Base-by-base conservation (phyloP, 64 coral and sea anemone species). In the Pocillopora damicornis region DNA sequence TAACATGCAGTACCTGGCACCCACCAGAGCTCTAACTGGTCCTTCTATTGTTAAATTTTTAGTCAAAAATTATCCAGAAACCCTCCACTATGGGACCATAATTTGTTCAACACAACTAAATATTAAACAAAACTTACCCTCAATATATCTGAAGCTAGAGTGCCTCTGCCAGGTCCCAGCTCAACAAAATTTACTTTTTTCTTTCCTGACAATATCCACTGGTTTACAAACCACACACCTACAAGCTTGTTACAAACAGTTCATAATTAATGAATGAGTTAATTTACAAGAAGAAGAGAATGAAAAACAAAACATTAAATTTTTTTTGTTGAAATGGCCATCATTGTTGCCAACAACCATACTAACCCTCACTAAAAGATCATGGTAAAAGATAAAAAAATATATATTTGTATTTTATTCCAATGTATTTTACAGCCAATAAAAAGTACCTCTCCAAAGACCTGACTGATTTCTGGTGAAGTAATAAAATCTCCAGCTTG, bases 391-490 rank as follows among this genome's bases (percentile, higher is more conserved):
- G 38, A 17, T 35, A 34, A n/a, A 13, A 13, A 14, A 14, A 17
- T 5, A 6, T 61, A 22, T 73, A 72, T 59, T 56, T 20, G 34
- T 63, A 61, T 20, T 61, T 57, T 23, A 75, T 23, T 13, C 42
- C 7, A 51, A 51, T 51, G 42, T 51, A 51, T 51, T 51, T 7
- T 51, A 51, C 42, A 51, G 7, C 7, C 42, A 51, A 51, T 30
- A 51, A 51, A 51, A 51, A 51, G 25, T 93, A 98, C 96, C 92
- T 98, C 96, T 80, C 96, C 96, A 95, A 98, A 98, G 22, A 98
- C 88, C 65, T 98, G 96, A 79, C 90, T 98, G 59, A 98, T 92
- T 87, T 98, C 96, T 61, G 96, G 96, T 86, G 96, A 98, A 59
- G 96, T 98, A 15, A 87, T 98, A 36, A 98, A 98, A 74, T 98